phyloP scores from a whole-genome alignment of 2,113 vertebrate species.

The Callospermophilus lateralis region DNA sequence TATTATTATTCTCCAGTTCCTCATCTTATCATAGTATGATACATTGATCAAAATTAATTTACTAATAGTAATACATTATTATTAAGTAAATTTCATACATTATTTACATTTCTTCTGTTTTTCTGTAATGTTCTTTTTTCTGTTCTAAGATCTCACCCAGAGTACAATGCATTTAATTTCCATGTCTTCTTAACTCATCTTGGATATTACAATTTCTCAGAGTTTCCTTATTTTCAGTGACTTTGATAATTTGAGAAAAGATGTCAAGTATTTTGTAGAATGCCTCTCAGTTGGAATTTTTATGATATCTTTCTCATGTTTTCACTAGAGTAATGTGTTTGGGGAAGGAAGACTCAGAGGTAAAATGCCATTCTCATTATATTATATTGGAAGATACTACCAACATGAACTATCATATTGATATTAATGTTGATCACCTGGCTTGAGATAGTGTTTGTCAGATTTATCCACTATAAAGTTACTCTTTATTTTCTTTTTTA shows the following conservation, averaged over 20 bases:
- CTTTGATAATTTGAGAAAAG: neutral
- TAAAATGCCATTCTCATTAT: neutral
- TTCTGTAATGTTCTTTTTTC: neutral
- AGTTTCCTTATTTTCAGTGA: conserved; percentile 10
- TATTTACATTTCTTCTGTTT: neutral
- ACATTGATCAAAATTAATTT: neutral
- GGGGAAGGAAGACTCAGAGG: neutral
- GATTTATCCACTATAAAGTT: neutral
- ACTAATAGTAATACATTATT: neutral
- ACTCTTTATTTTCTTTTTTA: neutral
- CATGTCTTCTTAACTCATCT: neutral
- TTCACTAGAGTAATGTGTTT: neutral
- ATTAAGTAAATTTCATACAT: neutral
- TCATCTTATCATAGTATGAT: neutral
- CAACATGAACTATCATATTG: neutral
- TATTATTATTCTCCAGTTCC: neutral
- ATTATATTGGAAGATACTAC: neutral
- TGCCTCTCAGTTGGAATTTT: neutral
- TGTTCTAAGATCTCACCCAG: neutral
- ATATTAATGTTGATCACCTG: neutral
- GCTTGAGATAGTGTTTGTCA: neutral
- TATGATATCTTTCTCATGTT: neutral
- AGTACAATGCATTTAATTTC: neutral
- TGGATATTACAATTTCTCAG: neutral
- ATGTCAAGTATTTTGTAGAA: neutral